Base-by-base conservation (phyloP, 1,140 invertebrate genomes). In the Drosophila eugracilis region DNA sequence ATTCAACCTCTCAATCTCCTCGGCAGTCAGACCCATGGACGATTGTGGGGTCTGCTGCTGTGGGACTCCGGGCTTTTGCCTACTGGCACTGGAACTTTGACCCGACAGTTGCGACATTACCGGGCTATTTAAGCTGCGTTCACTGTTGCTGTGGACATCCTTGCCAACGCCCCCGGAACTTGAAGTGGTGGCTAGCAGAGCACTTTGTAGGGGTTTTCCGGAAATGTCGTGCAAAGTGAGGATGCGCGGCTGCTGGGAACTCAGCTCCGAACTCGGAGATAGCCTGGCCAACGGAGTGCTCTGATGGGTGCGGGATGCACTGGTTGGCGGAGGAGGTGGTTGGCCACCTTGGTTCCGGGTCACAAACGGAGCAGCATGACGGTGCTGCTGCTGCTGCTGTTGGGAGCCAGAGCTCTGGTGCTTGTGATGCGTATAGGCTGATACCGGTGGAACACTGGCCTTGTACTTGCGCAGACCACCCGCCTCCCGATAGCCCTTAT, bases 181-280 rank as follows among this genome's bases (percentile, higher is more conserved):
- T 3, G 96, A 97, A 0, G 96, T 97, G 4, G 97, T 97, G 0
- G 96, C 97, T 41, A 98, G 91, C 5, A 98, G 92, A 0, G 97
- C 97, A 62, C 95, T 97, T 89, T 98, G 97, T 22, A 98, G 89
- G 1, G 97, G 97, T 86, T 98, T 98, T 0, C 97, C 97, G 71
- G 97, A 98, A 72, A 98, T 97, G 91, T 98, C 97, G 91, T 98
- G 96, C 19, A 98, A 92, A 0, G 97, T 98, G 1, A 98, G 92
- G 69, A 98, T 98, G 53, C 97, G 93, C 0, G 97, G 97, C 67
- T 97, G 96, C 90, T 98, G 97, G 12, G 96, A 95, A 59, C 97
- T 98, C 41, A 98, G 92, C 91, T 98, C 97, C 79, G 96, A 97
- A 77, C 97, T 98, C 0, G 97, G 97, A 78, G 97, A 98, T 0